These are phyloP conservation scores for Cyphomyrmex costatus DNA, from an alignment of 1,140 invertebrate genomes.

Conservation along the genomic window DNA sequence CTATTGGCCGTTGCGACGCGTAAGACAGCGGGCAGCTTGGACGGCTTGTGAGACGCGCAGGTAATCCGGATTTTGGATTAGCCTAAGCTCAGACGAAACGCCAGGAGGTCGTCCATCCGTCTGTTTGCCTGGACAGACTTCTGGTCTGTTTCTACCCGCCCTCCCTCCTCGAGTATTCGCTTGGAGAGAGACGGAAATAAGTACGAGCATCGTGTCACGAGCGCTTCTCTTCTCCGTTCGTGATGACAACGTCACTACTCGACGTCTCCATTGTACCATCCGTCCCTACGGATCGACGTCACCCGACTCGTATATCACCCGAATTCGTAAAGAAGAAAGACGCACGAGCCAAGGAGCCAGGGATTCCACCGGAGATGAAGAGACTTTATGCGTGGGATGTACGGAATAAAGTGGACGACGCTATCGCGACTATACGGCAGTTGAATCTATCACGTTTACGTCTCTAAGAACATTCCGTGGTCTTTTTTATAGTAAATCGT, in stretches of 20 bases:
- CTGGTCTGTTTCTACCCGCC: constrained; percentile 45
- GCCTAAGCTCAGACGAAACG: constrained; percentile 77
- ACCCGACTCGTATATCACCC: constrained; percentile 24
- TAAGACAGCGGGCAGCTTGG: constrained; percentile 80
- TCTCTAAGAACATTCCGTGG: background rate
- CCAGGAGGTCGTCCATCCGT: constrained; percentile 70
- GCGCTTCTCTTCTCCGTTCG: constrained; percentile 60
- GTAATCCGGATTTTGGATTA: constrained; percentile 85
- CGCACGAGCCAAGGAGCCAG: background rate
- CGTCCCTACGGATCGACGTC: constrained; percentile 40
- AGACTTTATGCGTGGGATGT: constrained; percentile 36
- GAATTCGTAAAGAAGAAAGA: constrained; percentile 62
- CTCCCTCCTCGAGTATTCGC: constrained; percentile 64
- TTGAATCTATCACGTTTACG: constrained; percentile 10
- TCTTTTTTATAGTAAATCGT: background rate
- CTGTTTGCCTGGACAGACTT: constrained; percentile 21
- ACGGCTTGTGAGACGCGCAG: constrained; percentile 67
- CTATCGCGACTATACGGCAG: constrained; percentile 24
- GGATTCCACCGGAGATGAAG: background rate
- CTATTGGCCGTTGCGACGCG: constrained; percentile 62
- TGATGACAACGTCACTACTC: constrained; percentile 64
- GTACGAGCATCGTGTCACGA: constrained; percentile 43
- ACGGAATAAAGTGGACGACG: constrained; percentile 36
- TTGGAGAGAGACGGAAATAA: constrained; percentile 73
- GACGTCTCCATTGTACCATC: constrained; percentile 69